Evolutionary conservation across 2,797 vertebrate species (phyloP), one percentile per base, ranked within the genome.

Genomic region (Anguilla obscura): DNA sequence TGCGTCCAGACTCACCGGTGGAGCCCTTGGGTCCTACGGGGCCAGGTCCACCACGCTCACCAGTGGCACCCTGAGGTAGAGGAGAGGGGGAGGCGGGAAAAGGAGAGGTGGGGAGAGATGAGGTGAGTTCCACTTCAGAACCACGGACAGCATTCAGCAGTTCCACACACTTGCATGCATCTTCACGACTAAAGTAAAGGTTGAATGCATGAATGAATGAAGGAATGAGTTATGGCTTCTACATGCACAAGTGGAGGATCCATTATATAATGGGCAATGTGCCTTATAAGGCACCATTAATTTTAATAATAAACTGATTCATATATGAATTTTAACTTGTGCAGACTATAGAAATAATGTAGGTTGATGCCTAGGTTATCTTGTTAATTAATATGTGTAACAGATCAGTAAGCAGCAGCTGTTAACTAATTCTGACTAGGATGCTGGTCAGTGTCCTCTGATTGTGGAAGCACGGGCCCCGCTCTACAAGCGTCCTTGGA

Each of bases 1-100:
- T 96, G 84, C 97, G 97, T 74, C 97, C 97, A 91, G 96, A 88
- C 95, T 97, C 97, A 93, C 97, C 97, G 33, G 96, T 90, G 89
- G 96, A 94, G 92, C 97, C 97, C 95, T 98, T 97, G 94, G 96
- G 92, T 83, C 97, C 97, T 33, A 92, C 95, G 27, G 93, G 88
- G 86, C 97, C 97, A 0, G 95, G 95, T 87, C 95, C 87, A 86
- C 97, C 97, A 6, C 97, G 97, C 91, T 98, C 97, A 0, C 97
- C 97, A 71, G 95, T 89, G 36, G 94, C 94, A 89, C 97, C 97
- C 97, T 98, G 83, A 71, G 58, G 58, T 21, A 82, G 24, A 89
- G 18, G 86, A 50, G 50, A 52, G 58, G 40, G 54, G 33, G 8
- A 71, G 80, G 56, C 40, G 69, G 16, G 40, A 74, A 16, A 50